Evolutionary conservation across 2,113 vertebrate genomes (phyloP), one percentile per base, ranked within the genome.

Genomic region (Sardina pilchardus): DNA sequence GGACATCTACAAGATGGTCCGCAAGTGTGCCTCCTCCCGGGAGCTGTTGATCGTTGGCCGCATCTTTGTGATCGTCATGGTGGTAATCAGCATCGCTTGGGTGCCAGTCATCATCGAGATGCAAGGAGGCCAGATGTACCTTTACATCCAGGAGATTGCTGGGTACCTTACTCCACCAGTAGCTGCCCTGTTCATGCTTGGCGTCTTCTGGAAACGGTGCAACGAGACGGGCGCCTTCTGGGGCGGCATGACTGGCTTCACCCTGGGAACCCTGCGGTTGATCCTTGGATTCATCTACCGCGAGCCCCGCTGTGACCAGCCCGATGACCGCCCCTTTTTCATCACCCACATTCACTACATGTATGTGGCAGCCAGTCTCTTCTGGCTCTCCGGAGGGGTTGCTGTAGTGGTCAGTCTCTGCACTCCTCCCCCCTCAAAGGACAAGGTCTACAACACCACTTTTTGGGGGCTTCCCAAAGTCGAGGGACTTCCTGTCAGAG

Each of bases 121-220:
- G 98, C 98, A 99, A 93, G 97, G 98, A 16, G 98, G 98, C 45
- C 98, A 99, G 93, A 99, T 99, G 93, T 99, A 99, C 91, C 95
- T 99, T 47, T 99, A 99, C 90, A 99, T 99, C 89, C 98, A 99
- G 93, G 98, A 99, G 93, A 96, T 99, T 1, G 97, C 98, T 0
- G 98, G 97, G 86, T 99, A 99, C 89, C 95, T 99, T 87, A 99
- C 98, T 0, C 98, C 98, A 19, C 98, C 98, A 0, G 96, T 99
- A 34, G 98, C 98, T 0, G 97, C 97, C 80, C 95, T 99, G 5
- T 99, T 99, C 91, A 94, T 99, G 47, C 94, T 99, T 43, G 97
- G 97, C 3, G 96, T 99, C 82, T 99, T 99, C 92, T 99, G 98
- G 97, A 98, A 96, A 88, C 96, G 96, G 0, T 99, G 98, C 89